Conservation (phyloP, 2,888 invertebrate genomes). For the Eupelmus urozonus region DNA sequence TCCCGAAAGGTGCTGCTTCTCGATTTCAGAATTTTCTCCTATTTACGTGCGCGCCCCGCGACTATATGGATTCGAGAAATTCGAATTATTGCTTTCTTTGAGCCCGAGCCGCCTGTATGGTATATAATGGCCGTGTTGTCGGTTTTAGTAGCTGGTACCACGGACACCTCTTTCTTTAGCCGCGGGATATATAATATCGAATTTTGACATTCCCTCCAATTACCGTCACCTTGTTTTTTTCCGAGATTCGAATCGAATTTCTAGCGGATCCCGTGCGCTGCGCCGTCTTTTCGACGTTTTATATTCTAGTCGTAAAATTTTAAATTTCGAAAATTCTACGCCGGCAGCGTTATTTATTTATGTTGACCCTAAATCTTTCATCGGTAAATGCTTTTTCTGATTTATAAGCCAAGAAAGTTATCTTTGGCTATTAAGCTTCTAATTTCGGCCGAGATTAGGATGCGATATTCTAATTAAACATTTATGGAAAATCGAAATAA, state of each 20-base stretch:
- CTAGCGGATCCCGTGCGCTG: not conserved
- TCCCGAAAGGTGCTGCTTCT: conserved; percentile 14
- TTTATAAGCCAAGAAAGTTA: not conserved
- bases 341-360: not conserved
- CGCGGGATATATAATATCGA: conserved; percentile 4
- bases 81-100: conserved; percentile 48
- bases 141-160: conserved; percentile 21
- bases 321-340: not conserved
- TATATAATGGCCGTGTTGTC: conserved; percentile 27
- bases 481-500: too few relatives aligned
- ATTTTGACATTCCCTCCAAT: conserved; percentile 32
- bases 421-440: not conserved
- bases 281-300: not conserved
- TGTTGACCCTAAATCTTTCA: conserved; percentile 8
- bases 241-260: not conserved
- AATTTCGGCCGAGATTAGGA: too few relatives aligned
- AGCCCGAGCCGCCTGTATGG: conserved; percentile 19
- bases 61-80: conserved; percentile 38
- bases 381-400: not conserved
- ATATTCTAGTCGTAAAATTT: not conserved
- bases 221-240: conserved; percentile 27
- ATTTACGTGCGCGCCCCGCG: not conserved
- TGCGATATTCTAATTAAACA: too few relatives aligned
- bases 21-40: conserved; percentile 27
- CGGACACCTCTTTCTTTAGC: conserved; percentile 2